Percentiles rank a stretch among this genome's conserved stretches.
phyloP scores from a whole-genome alignment of 2,797 vertebrate genomes.

The Paratrypauchen microcephalus region DNA sequence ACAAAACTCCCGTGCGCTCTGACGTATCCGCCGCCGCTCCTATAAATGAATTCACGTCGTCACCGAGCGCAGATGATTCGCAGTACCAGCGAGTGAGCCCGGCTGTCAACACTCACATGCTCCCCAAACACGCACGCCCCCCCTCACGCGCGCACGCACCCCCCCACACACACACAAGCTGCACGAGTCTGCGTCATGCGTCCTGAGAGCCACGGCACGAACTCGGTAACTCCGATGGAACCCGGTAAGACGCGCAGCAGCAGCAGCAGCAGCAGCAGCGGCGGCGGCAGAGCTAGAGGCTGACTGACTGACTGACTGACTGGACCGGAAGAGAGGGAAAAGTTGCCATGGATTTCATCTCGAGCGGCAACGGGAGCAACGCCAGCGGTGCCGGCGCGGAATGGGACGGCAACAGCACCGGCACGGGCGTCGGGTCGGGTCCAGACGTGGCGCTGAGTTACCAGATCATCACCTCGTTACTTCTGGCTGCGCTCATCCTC shows the following conservation, averaged over 20 bases:
- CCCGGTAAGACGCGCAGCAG: conserved; percentile 50
- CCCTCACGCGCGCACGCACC: conserved; percentile 11
- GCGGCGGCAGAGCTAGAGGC: conserved; percentile 58
- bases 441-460: conserved; percentile 83
- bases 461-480: conserved; percentile 90
- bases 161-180: conserved; percentile 18
- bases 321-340: conserved; percentile 31
- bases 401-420: conserved; percentile 51
- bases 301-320: conserved; percentile 66
- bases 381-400: conserved; percentile 59
- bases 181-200: conserved; percentile 75
- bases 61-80: conserved; percentile 74
- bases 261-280: conserved; percentile 34
- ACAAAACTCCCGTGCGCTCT: conserved; percentile 69
- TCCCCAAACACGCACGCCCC: conserved; percentile 40
- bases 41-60: conserved; percentile 81
- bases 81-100: conserved; percentile 67
- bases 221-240: conserved; percentile 67
- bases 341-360: conserved; percentile 77
- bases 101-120: conserved; percentile 61
- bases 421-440: conserved; percentile 57
- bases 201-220: conserved; percentile 69
- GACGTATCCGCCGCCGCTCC: conserved; percentile 75
- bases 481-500: conserved; percentile 89
- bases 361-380: conserved; percentile 81